A percentile compares a stretch with the other conserved stretches of the same genome.
These are phyloP conservation scores for Todus mexicanus DNA, from an alignment of 2,797 vertebrate species.

Conservation along the genomic window DNA sequence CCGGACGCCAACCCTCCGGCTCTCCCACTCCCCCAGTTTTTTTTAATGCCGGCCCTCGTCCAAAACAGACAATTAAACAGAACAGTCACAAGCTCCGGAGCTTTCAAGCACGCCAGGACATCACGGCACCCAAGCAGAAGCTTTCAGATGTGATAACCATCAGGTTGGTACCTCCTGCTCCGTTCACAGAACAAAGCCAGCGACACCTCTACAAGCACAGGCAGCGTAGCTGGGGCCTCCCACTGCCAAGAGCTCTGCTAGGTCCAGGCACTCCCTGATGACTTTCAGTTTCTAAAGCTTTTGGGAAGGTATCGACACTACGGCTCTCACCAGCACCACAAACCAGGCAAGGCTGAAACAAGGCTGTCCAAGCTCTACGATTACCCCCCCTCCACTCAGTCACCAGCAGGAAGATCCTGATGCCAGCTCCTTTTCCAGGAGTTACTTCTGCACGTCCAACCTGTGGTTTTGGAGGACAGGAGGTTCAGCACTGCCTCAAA, in stretches of 20 bases:
- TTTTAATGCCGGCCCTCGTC: background rate
- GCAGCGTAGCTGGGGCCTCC: background rate
- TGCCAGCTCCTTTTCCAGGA: background rate
- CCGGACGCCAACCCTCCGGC: background rate
- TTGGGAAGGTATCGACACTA: accelerated
- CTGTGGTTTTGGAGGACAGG: background rate
- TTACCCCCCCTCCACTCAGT: background rate
- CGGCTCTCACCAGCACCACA: background rate
- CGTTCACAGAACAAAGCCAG: background rate
- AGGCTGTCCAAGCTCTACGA: background rate
- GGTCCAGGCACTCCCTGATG: background rate
- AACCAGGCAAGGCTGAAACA: background rate
- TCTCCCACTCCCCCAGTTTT: background rate
- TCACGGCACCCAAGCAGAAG: background rate
- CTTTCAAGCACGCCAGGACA: background rate
- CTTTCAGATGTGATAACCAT: background rate
- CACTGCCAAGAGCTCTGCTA: background rate
- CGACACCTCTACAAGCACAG: background rate
- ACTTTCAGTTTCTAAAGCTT: background rate
- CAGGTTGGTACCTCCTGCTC: background rate
- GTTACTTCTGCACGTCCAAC: background rate
- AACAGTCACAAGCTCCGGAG: background rate
- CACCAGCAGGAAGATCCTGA: background rate
- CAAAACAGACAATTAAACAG: background rate
- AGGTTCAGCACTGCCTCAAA: background rate